Evolutionary conservation across 1,140 invertebrate genomes (phyloP).

Genomic region (Aricia agestis): DNA sequence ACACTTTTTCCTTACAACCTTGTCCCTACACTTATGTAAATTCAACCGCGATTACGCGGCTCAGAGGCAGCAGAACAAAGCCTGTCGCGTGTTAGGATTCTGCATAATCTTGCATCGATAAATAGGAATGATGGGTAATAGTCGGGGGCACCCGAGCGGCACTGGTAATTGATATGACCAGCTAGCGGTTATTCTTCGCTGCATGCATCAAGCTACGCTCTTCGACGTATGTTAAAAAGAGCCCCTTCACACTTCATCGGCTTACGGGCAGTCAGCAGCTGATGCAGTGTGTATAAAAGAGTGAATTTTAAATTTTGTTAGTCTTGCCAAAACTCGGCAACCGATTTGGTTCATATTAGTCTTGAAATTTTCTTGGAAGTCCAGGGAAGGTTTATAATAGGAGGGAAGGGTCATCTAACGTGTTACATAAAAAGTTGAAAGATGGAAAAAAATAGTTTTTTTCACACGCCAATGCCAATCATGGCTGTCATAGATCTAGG

Average conservation of each 20-base stretch:
- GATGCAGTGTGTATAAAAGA: no score
- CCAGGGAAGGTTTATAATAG: no score
- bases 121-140: constrained; percentile 66
- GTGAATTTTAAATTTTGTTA: no score
- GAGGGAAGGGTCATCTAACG: no score
- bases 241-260: neutral
- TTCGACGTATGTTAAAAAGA: constrained; percentile 43
- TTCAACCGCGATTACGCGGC: neutral
- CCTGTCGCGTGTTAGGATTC: constrained; percentile 30
- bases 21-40: neutral
- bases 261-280: neutral
- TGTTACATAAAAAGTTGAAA: no score
- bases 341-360: no score
- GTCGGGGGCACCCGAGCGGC: constrained; percentile 67
- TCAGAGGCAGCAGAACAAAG: neutral
- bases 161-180: constrained; percentile 67
- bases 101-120: constrained; percentile 42
- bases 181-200: constrained; percentile 59
- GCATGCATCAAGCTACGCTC: constrained; percentile 50
- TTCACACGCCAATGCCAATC: no score
- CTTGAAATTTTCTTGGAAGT: no score
- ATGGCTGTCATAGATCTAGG: no score
- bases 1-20: neutral
- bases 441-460: no score
- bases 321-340: no score